Base-by-base conservation (phyloP, 2,888 invertebrate genomes). In the Adineta ricciae region DNA sequence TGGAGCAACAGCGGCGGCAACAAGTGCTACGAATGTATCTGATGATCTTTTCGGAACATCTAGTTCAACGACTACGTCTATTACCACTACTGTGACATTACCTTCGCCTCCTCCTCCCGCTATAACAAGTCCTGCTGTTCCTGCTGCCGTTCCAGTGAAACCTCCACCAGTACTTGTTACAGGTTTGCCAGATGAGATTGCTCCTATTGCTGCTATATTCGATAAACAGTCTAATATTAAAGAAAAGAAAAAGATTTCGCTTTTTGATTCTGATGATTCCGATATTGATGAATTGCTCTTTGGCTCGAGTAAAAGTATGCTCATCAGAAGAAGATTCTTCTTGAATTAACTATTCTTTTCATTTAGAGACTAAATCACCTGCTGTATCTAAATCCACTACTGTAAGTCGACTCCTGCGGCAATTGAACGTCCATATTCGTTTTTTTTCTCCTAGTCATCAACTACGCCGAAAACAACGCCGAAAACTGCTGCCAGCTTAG, bases 201-300 rank as follows among this genome's bases (percentile, higher is more conserved):
- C 41, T 78, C 21, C 73, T 78, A 41, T 19, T 38, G 41, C 78
- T 78, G 41, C 78, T 78, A 78, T n/a, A 38, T 38, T 41, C 24
- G 9, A 78, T 41, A n/a, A 38, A 41, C 41, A 38, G 11, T 41
- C 4, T 41, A 41, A 78, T n/a, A 0, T 16, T 11, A 78, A 78
- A 41, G 41, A 41, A 41, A 38, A 78, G n/a, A 78, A 78, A 78
- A 41, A 41, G 9, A 24, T 38, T 78, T 78, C 78, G 41, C 38
- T 78, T 2, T 78, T 78, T 41, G 78, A 78, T 78, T 78, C 78
- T 41, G 78, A 78, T 78, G 41, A 78, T 78, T 38, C 38, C 24
- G 78, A 78, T 41, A 41, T 11, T 41, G 78, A 78, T 78, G 78
- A 78, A 41, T 38, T 41, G 64, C 32, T 64, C 16, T 64, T 64